phyloP scores from a whole-genome alignment of 2,888 invertebrate species.

The Leptinotarsa juncta region DNA sequence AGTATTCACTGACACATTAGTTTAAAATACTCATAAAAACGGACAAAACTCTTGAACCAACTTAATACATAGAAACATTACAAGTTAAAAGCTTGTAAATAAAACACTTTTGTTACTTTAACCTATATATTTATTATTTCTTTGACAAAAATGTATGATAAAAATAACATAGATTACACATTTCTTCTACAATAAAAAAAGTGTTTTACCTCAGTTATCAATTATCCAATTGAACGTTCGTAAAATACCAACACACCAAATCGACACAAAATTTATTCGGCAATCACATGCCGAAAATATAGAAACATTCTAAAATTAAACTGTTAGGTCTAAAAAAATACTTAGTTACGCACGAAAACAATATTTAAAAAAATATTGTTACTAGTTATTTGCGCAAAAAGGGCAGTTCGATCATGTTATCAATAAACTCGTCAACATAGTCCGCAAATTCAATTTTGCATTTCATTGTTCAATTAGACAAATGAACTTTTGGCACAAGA shows the following conservation, averaged over 20 bases:
- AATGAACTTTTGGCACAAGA: not conserved
- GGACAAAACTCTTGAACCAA: no score
- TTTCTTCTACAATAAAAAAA: slow-evolving; percentile 24
- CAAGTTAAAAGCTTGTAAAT: slow-evolving; percentile 20
- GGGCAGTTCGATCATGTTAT: no score
- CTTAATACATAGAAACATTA: not conserved
- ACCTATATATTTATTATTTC: slow-evolving; percentile 42
- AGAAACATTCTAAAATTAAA: not conserved
- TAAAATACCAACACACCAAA: not conserved
- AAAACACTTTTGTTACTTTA: slow-evolving; percentile 24
- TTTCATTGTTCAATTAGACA: no score
- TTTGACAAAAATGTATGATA: slow-evolving; percentile 42
- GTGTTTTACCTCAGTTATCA: not conserved
- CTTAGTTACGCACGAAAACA: not conserved
- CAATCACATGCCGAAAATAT: not conserved
- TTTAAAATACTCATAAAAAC: no score
- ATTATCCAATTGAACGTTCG: not conserved
- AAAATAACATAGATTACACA: slow-evolving; percentile 41
- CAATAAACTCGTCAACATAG: no score
- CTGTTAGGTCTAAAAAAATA: not conserved
- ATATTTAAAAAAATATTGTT: not conserved
- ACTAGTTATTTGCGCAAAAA: not conserved
- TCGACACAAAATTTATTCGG: not conserved
- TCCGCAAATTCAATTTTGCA: no score
- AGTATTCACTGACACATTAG: no score